Percentiles rank a stretch among this genome's conserved stretches.
phyloP scores from a whole-genome alignment of 1,140 invertebrate genomes.

The Mizuhopecten yessoensis region DNA sequence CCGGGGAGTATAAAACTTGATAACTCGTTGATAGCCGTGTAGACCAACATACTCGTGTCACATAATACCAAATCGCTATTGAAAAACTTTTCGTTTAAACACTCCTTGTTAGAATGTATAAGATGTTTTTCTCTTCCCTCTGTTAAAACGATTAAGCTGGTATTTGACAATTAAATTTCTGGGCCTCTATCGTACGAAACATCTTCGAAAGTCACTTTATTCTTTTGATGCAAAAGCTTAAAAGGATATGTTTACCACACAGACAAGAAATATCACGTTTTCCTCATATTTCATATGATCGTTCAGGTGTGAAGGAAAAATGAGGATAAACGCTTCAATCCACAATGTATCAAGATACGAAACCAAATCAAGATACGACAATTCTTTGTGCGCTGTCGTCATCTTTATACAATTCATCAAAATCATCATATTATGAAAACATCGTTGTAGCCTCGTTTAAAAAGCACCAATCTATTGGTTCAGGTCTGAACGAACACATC shows the following conservation, averaged over 20 bases:
- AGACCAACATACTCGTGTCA: not conserved
- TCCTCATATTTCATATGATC: slow-evolving; percentile 22
- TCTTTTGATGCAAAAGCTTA: not conserved
- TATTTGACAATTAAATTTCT: not conserved
- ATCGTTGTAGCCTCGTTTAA: not conserved
- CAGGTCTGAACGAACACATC: too few species aligned
- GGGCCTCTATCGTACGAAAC: slow-evolving; percentile 14
- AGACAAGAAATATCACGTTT: not conserved
- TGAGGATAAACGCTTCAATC: not conserved
- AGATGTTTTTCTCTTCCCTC: not conserved
- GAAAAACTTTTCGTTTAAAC: not conserved
- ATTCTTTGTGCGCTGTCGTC: not conserved
- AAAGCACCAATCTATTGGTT: not conserved
- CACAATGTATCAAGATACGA: not conserved
- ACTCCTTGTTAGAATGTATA: not conserved
- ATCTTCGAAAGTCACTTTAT: not conserved
- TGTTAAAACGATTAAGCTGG: not conserved
- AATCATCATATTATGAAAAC: not conserved
- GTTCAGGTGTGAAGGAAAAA: not conserved
- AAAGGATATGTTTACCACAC: not conserved
- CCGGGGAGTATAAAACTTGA: not conserved
- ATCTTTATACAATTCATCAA: not conserved
- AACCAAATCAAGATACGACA: too few species aligned
- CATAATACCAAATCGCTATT: slow-evolving; percentile 18
- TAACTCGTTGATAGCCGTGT: not conserved